Evolutionary conservation across 1,140 invertebrate genomes (phyloP).

Genomic region (Oedothorax gibbosus): DNA sequence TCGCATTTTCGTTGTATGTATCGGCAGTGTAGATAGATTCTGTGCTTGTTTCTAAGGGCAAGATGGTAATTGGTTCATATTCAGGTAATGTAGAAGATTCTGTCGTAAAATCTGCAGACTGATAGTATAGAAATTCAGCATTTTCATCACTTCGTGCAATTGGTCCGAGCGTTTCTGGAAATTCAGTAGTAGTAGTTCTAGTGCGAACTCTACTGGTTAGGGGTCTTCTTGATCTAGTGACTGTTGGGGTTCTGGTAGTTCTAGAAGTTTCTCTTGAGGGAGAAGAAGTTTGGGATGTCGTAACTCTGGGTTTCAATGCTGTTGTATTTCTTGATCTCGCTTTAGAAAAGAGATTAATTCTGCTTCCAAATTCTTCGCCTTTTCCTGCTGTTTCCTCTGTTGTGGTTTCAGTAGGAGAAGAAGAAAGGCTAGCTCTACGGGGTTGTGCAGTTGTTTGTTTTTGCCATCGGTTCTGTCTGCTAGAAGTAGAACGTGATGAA

Average conservation of each 20-base stretch:
- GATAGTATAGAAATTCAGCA: constrained; percentile 14
- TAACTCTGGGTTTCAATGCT: neutral
- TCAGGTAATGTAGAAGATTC: neutral
- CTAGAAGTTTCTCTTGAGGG: constrained; percentile 11
- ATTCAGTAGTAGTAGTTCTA: constrained; percentile 11
- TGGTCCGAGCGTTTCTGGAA: neutral
- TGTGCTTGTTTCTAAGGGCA: constrained; percentile 5
- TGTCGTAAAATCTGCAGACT: neutral
- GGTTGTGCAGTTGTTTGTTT: neutral
- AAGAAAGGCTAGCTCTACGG: neutral
- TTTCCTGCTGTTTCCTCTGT: neutral
- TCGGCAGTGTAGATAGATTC: neutral
- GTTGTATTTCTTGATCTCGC: constrained; percentile 11
- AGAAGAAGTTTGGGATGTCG: neutral
- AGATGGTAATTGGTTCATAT: neutral
- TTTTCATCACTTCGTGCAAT: constrained; percentile 40
- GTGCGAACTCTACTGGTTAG: constrained; percentile 3
- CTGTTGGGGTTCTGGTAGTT: neutral
- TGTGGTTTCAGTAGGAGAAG: neutral
- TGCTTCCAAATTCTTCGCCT: constrained; percentile 45
- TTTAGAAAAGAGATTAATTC: constrained; percentile 49
- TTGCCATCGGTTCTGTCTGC: constrained; percentile 5
- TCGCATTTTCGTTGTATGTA: constrained; percentile 46
- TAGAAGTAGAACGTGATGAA: constrained; percentile 5
- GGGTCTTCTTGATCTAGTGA: constrained; percentile 2